Evolutionary conservation across 1,140 invertebrate genomes (phyloP).

Genomic region (Drosophila mayri): DNA sequence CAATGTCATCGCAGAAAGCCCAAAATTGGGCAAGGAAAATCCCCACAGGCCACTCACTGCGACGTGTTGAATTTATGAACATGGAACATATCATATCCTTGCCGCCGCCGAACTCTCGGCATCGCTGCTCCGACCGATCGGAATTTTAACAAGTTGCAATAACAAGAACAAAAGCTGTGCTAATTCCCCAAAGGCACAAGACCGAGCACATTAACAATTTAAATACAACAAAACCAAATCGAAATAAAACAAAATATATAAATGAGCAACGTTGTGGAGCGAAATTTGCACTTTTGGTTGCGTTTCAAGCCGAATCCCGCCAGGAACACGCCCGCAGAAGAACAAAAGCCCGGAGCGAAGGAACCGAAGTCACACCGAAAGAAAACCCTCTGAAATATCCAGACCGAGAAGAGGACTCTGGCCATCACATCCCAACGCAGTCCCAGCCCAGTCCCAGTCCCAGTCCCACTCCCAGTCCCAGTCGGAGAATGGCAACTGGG

Average conservation of each 20-base stretch:
- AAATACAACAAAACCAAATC: constrained; percentile 71
- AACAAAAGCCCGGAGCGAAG: constrained; percentile 41
- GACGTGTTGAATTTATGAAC: constrained; percentile 77
- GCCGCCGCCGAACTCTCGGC: background rate
- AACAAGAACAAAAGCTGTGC: constrained; percentile 70
- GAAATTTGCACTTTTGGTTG: constrained; percentile 75
- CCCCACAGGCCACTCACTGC: constrained; percentile 32
- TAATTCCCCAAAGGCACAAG: constrained; percentile 75
- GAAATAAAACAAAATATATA: constrained; percentile 60
- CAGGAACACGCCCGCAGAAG: constrained; percentile 28
- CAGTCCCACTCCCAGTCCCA: constrained; percentile 10
- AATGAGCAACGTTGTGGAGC: constrained; percentile 53
- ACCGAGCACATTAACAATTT: constrained; percentile 76
- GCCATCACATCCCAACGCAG: background rate
- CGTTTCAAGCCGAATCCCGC: constrained; percentile 22
- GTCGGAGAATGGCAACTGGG: constrained; percentile 2
- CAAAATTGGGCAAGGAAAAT: constrained; percentile 30
- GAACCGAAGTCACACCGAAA: constrained; percentile 22
- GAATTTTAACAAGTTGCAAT: constrained; percentile 82
- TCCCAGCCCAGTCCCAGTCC: background rate
- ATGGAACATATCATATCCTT: constrained; percentile 63
- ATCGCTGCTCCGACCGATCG: constrained; percentile 14
- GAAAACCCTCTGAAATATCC: constrained; percentile 20
- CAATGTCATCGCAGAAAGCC: constrained; percentile 3
- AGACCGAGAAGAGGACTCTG: background rate